Evolutionary conservation across 2,888 invertebrate genomes (phyloP).

Genomic region (Protodeltote pygarga): DNA sequence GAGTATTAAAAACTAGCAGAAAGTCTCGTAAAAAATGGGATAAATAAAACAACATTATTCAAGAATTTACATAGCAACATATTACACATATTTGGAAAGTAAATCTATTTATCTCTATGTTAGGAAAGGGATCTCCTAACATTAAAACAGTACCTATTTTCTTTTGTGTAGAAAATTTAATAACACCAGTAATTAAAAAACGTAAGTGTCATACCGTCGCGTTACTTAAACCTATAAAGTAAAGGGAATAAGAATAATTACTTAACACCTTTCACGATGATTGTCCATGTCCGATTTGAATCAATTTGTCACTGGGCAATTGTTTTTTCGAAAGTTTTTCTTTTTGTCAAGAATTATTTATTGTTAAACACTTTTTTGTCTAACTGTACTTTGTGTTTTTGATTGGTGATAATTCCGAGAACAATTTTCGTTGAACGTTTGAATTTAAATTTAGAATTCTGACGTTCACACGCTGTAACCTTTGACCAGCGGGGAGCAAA

Average conservation of each 20-base stretch:
- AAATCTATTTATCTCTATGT: too few relatives aligned
- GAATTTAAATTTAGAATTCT: conserved; percentile 4
- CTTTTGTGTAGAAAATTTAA: conserved; percentile 19
- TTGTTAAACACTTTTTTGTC: conserved; percentile 18
- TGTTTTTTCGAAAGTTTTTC: conserved; percentile 40
- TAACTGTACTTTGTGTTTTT: conserved; percentile 40
- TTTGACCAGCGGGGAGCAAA: conserved; percentile 22
- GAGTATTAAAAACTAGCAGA: too few relatives aligned
- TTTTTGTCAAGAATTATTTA: conserved; percentile 32
- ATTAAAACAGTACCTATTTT: too few relatives aligned
- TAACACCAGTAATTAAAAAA: conserved; percentile 17
- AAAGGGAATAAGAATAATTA: conserved; percentile 33
- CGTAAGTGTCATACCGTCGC: conserved; percentile 14
- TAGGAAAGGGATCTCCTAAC: too few relatives aligned
- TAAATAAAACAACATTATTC: too few relatives aligned
- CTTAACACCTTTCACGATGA: conserved; percentile 31
- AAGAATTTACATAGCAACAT: too few relatives aligned
- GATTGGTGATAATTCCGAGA: conserved; percentile 30
- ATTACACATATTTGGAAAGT: too few relatives aligned
- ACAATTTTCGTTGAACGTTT: conserved; percentile 15
- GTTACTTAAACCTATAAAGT: conserved; percentile 18
- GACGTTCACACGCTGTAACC: conserved; percentile 35
- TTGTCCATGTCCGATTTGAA: conserved; percentile 45
- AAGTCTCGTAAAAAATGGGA: too few relatives aligned
- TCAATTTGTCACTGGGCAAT: conserved; percentile 59